A percentile compares a stretch with the other conserved stretches of the same genome.
Evolutionary conservation across 2,113 vertebrate species (phyloP).

Genomic region (Sylvia atricapilla): DNA sequence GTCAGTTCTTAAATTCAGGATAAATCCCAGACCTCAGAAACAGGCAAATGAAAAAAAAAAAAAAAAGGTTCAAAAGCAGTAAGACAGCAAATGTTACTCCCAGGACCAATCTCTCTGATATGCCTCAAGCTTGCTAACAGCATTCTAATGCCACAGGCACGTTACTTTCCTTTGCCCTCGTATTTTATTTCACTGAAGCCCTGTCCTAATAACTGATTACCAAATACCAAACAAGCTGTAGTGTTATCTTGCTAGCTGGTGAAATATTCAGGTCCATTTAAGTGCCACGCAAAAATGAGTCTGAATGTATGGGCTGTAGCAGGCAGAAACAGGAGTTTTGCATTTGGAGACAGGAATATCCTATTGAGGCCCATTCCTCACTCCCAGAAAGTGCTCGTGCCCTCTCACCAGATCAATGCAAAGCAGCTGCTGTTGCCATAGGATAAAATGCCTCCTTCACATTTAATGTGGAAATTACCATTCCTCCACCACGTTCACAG

Average conservation of each 20-base stretch:
- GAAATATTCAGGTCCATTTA: slow-evolving; percentile 18
- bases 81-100: slow-evolving; percentile 67
- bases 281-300: neutral
- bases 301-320: neutral
- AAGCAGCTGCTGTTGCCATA: neutral
- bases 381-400: neutral
- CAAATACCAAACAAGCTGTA: slow-evolving; percentile 35
- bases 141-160: slow-evolving; percentile 64
- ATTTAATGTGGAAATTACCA: neutral
- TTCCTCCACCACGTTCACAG: neutral
- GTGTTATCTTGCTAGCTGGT: slow-evolving; percentile 3
- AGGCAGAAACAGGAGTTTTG: slow-evolving; percentile 1
- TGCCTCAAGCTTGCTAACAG: slow-evolving; percentile 72
- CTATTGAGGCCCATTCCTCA: slow-evolving; percentile 10
- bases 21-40: slow-evolving; percentile 70
- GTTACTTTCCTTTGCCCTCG: slow-evolving; percentile 41
- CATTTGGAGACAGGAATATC: neutral
- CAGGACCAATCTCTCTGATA: slow-evolving; percentile 69
- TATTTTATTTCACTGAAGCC: slow-evolving; percentile 55
- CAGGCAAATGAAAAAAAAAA: slow-evolving; percentile 39
- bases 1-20: slow-evolving; percentile 68
- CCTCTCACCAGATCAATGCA: neutral
- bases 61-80: slow-evolving; percentile 55
- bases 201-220: slow-evolving; percentile 57
- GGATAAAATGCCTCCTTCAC: neutral